phyloP scores from a whole-genome alignment of 2,797 vertebrate genomes.

The Caiman crocodilus region DNA sequence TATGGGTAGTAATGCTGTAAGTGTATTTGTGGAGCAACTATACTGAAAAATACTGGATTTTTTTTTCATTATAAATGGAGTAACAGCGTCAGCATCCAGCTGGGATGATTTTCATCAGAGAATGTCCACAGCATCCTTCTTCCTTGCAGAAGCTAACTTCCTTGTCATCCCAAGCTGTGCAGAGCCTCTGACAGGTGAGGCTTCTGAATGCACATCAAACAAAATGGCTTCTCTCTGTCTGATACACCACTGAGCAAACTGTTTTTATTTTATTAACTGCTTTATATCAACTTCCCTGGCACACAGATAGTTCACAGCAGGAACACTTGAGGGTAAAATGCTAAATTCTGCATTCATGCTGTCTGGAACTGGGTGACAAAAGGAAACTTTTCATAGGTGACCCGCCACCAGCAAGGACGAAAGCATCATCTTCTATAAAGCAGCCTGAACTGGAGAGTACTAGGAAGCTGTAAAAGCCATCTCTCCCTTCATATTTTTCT shows the following conservation, averaged over 20 bases:
- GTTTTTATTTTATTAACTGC: not conserved
- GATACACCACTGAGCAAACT: not conserved
- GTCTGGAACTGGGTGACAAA: not conserved
- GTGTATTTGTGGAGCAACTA: not conserved
- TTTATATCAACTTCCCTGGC: conserved; percentile 9
- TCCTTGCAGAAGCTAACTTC: not conserved
- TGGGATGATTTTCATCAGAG: not conserved
- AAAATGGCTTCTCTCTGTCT: not conserved
- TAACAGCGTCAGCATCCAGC: not conserved
- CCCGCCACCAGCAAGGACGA: not conserved
- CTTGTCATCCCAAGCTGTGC: not conserved
- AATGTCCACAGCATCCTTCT: not conserved
- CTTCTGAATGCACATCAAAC: not conserved
- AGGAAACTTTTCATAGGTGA: conserved; percentile 10
- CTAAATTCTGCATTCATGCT: not conserved
- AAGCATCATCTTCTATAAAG: not conserved
- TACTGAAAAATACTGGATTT: not conserved
- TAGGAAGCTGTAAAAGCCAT: not conserved
- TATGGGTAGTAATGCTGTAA: not conserved
- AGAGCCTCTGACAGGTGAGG: conserved; percentile 5
- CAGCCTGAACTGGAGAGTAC: not conserved
- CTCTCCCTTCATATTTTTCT: not conserved
- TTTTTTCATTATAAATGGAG: not conserved
- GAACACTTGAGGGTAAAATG: not conserved
- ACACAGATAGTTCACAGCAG: conserved; percentile 8